These are phyloP conservation scores for Pristionchus exspectatus DNA, from an alignment of 2,888 invertebrate species.

Conservation along the genomic window DNA sequence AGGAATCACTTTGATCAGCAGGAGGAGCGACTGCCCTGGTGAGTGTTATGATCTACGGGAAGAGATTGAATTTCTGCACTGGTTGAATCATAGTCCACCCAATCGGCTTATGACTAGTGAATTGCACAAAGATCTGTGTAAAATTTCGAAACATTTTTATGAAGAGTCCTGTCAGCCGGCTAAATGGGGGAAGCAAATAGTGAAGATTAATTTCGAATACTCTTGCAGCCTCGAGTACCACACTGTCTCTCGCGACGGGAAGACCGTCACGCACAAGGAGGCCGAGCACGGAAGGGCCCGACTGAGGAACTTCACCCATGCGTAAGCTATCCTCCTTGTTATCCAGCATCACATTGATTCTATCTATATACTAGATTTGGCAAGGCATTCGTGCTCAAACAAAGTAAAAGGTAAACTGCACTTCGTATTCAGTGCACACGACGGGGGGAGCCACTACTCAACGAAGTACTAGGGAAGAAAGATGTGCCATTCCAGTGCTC, in stretches of 20 bases:
- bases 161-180: too few species aligned
- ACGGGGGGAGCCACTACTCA: too few species aligned
- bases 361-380: too few species aligned
- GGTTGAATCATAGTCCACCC: background rate
- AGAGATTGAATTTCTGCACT: background rate
- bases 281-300: background rate
- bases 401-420: too few species aligned
- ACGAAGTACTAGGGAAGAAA: background rate
- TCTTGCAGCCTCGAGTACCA: conserved; percentile 25
- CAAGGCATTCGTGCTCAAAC: too few species aligned
- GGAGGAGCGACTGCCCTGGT: background rate
- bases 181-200: too few species aligned
- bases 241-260: conserved; percentile 2
- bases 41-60: background rate
- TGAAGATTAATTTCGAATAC: too few species aligned
- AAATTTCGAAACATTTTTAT: too few species aligned
- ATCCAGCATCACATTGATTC: too few species aligned
- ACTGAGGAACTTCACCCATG: conserved; percentile 26
- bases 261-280: conserved; percentile 26
- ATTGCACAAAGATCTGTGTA: too few species aligned
- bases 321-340: background rate
- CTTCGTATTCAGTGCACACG: too few species aligned
- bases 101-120: background rate
- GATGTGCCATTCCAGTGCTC: background rate
- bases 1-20: background rate